phyloP scores from a whole-genome alignment of 1,140 invertebrate species.

The Panonychus citri region DNA sequence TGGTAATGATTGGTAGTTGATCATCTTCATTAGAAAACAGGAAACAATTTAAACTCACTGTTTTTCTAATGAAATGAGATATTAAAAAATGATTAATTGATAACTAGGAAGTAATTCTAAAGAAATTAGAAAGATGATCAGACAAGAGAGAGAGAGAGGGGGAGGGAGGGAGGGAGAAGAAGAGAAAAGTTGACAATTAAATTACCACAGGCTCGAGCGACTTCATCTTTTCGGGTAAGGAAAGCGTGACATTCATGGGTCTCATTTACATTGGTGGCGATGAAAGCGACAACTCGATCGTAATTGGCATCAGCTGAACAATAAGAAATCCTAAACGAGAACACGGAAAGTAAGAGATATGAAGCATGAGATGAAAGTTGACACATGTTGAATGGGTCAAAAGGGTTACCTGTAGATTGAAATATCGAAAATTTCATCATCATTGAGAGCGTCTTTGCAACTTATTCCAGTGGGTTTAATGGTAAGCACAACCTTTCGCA shows the following conservation, averaged over 20 bases:
- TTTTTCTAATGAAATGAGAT: too few species aligned
- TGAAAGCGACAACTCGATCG: constrained; percentile 62
- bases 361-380: not conserved
- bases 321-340: constrained; percentile 47
- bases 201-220: constrained; percentile 43
- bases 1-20: too few species aligned
- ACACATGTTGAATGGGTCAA: not conserved
- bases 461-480: constrained; percentile 47
- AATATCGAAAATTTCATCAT: constrained; percentile 43
- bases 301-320: constrained; percentile 61
- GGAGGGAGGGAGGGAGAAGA: too few species aligned
- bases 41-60: too few species aligned
- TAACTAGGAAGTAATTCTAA: not conserved
- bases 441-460: constrained; percentile 39
- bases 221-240: constrained; percentile 52
- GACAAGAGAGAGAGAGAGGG: too few species aligned
- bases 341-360: not conserved
- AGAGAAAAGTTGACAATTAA: too few species aligned
- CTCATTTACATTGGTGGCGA: constrained; percentile 46
- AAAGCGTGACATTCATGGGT: constrained; percentile 64
- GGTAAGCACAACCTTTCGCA: constrained; percentile 38
- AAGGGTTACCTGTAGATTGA: constrained; percentile 52
- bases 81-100: too few species aligned
- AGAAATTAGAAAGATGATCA: not conserved
- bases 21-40: too few species aligned